Conservation (phyloP, 2,113 vertebrate species). For the Neogale vison region DNA sequence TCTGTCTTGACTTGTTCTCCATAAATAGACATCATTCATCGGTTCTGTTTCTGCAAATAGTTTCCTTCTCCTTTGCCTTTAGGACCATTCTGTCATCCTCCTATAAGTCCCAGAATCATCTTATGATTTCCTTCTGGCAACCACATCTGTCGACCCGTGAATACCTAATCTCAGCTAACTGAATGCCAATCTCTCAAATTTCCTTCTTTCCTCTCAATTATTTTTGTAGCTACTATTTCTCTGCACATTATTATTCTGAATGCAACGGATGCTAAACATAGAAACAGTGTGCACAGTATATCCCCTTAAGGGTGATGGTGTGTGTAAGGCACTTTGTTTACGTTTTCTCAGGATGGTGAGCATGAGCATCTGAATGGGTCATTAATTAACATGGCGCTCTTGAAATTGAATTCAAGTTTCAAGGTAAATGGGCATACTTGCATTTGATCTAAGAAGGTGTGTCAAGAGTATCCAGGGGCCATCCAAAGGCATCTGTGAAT, state of each 20-base stretch:
- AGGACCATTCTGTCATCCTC: slow-evolving; percentile 40
- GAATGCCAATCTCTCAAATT: not conserved
- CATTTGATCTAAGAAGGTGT: not conserved
- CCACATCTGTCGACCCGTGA: slow-evolving; percentile 32
- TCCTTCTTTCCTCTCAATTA: not conserved
- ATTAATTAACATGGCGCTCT: not conserved
- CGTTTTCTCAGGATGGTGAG: not conserved
- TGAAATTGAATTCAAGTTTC: not conserved
- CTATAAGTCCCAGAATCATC: not conserved
- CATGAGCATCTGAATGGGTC: not conserved
- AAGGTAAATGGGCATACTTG: not conserved
- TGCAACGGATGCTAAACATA: not conserved
- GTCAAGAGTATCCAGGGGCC: not conserved
- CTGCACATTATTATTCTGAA: not conserved
- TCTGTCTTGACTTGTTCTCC: slow-evolving; percentile 19
- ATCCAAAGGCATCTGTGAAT: not conserved
- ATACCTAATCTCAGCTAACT: not conserved
- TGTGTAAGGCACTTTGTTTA: too few relatives aligned
- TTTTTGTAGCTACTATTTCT: not conserved
- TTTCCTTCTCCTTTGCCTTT: slow-evolving; percentile 38
- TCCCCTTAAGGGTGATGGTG: not conserved
- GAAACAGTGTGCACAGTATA: not conserved
- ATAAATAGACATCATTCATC: slow-evolving; percentile 53
- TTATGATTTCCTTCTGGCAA: slow-evolving; percentile 23
- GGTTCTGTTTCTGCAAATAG: slow-evolving; percentile 60